These are phyloP conservation scores for Bedellia somnulentella DNA, from an alignment of 2,888 invertebrate species.

Conservation along the genomic window DNA sequence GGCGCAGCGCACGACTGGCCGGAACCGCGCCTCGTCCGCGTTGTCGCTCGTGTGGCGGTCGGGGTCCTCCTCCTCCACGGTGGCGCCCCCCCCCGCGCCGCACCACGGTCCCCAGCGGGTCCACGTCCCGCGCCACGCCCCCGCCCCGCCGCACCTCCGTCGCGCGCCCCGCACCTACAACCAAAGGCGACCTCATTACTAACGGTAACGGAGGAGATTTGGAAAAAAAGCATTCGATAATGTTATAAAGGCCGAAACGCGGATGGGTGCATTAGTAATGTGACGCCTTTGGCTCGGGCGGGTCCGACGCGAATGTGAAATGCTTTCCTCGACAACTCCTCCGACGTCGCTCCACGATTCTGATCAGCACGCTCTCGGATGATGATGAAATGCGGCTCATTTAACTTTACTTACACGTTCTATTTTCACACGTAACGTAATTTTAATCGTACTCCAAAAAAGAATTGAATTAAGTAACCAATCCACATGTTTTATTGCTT, in stretches of 20 bases:
- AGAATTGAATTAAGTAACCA: no score
- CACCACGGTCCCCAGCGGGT: slow-evolving; percentile 75
- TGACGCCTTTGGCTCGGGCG: slow-evolving; percentile 49
- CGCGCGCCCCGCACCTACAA: slow-evolving; percentile 37
- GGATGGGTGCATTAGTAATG: slow-evolving; percentile 15
- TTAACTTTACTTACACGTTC: no score
- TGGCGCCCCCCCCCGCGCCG: slow-evolving; percentile 41
- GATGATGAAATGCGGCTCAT: no score
- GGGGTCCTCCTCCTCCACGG: slow-evolving; percentile 34
- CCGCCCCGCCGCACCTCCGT: slow-evolving; percentile 19
- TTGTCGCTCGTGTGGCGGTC: slow-evolving; percentile 45
- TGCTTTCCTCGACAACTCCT: slow-evolving; percentile 24
- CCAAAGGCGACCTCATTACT: slow-evolving; percentile 75
- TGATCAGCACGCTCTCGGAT: no score
- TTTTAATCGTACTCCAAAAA: no score
- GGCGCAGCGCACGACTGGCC: slow-evolving; percentile 64
- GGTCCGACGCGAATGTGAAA: slow-evolving; percentile 11
- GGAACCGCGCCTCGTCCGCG: slow-evolving; percentile 70
- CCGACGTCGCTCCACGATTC: slow-evolving; percentile 1
- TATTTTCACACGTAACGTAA: no score
- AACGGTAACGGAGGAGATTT: slow-evolving; percentile 16
- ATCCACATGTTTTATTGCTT: no score
- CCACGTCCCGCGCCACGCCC: slow-evolving; percentile 71
- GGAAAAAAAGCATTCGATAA: slow-evolving; percentile 19
- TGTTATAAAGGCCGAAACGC: slow-evolving; percentile 17